phyloP scores from a whole-genome alignment of 2,888 invertebrate genomes.

The Lingula anatina region DNA sequence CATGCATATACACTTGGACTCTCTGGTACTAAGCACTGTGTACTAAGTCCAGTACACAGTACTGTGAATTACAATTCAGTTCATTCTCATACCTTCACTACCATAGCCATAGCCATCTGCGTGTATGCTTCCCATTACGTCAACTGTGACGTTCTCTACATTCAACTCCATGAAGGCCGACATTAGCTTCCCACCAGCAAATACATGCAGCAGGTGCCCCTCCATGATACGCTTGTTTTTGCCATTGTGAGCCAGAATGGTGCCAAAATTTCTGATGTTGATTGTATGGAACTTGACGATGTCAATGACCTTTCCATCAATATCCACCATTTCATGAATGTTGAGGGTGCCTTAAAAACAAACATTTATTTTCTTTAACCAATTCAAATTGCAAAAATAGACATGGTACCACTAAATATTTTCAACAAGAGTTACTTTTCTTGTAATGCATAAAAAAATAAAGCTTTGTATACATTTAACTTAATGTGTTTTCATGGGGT shows the following conservation, averaged over 20 bases:
- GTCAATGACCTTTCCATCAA: slow-evolving; percentile 18
- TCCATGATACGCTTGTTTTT: slow-evolving; percentile 9
- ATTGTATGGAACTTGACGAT: slow-evolving; percentile 19
- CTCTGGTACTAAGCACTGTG: too few relatives aligned
- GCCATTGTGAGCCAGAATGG: slow-evolving; percentile 22
- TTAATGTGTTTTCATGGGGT: too few relatives aligned
- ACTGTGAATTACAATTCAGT: too few relatives aligned
- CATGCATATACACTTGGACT: too few relatives aligned
- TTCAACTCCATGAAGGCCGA: slow-evolving; percentile 18
- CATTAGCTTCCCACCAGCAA: slow-evolving; percentile 23
- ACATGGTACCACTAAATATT: too few relatives aligned
- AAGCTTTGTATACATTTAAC: too few relatives aligned
- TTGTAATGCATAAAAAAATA: too few relatives aligned
- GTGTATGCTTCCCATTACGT: slow-evolving; percentile 22
- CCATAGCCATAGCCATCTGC: slow-evolving; percentile 20
- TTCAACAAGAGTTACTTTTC: too few relatives aligned
- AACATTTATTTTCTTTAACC: too few relatives aligned
- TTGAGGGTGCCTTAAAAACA: slow-evolving; percentile 19
- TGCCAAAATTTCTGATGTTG: slow-evolving; percentile 26
- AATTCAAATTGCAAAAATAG: too few relatives aligned
- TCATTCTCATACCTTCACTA: slow-evolving; percentile 13
- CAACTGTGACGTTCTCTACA: slow-evolving; percentile 18
- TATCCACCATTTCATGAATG: slow-evolving; percentile 24
- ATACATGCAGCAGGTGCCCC: slow-evolving; percentile 17
- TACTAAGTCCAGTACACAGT: too few relatives aligned